Base-by-base conservation (phyloP, 2,888 invertebrate genomes). In the Cabera pusaria region DNA sequence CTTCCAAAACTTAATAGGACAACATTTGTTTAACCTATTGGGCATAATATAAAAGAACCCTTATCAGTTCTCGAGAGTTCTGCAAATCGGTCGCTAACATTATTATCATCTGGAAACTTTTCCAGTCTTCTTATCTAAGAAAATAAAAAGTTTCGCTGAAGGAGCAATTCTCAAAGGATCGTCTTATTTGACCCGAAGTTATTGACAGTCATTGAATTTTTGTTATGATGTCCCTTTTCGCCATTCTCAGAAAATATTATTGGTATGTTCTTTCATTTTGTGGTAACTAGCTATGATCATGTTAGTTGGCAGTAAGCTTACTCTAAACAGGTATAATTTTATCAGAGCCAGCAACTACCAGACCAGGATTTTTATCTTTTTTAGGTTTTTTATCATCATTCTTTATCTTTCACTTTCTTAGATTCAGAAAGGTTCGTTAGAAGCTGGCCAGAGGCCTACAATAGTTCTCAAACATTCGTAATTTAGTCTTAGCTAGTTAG, bases 181-280 rank as follows among this genome's bases (percentile, higher is more conserved):
- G 32, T 17, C 49, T 41, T 45, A 37, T 45, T 48, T 38, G 48
- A 45, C 43, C 50, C 44, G 29, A 44, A 48, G 45, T 48, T 47
- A 44, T 47, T 20, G 47, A 39, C 33, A 42, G 40, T 43, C 42
- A 40, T 51, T 45, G 43, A 45, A 43, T 47, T 44, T 39, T 25
- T 44, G 39, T 48, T 51, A 45, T 37, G 42, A 50, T 27, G 44
- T 44, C 37, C 34, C 27, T 41, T 27, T 29, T 40, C 35, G 22
- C 24, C 19, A 11, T 38, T 39, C 41, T 27, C 29, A 27, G 14
- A 19, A 38, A 40, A 49, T 36, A 17, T 29, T 42, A 31, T 42
- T 25, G 35, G 17, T 10, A 26, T 25, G n/a, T 27, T 28, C 12
- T 8, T 9, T 11, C 20, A 14, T 9, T 14, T 7, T 32, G 4